Base-by-base conservation (phyloP, 2,888 invertebrate genomes). In the Stramonita haemastoma region DNA sequence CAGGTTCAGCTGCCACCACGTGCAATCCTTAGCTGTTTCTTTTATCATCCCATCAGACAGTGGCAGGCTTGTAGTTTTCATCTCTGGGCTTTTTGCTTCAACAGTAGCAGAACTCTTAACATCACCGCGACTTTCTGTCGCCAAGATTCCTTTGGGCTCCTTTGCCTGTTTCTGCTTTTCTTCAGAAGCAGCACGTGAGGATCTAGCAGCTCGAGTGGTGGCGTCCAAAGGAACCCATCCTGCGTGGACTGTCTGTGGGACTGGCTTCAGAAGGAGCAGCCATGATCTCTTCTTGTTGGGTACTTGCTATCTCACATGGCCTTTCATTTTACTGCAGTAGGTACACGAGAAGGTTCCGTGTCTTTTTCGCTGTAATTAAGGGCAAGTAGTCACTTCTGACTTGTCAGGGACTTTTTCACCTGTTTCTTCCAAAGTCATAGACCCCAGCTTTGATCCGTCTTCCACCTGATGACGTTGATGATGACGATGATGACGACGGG, bases 401-500 rank as follows among this genome's bases (percentile, higher is more conserved):
- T 36, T 22, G 22, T 46, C 81, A 26, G 4, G 4, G 5, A 46
- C 8, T 0, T 46, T 46, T 46, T 83, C 81, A 5, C 22, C 81
- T 22, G 81, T 1, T 83, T 83, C 34, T 26, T 15, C 22, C 83
- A 60, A 86, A 56, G 34, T 86, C 66, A 26, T 66, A 32, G 86
- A 86, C 11, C 34, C 34, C 6, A 22, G 66, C 86, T 86, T 86
- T 22, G 86, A 66, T 26, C 29, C 66, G 8, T 19, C 19, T 32
- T 66, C 26, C 26, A 19, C 60, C 66, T 26, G 87, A 87, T 6
- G 87, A 87, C n/a, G 73, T 26, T 8, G 87, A 60, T 11, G 87
- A 87, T n/a, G 87, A 26, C 22, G 87, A 87, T 13, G 87, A 87
- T 36, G 73, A 87, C 11, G 73, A 36, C n/a, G n/a, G 11, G 87